Conservation (phyloP, 2,888 invertebrate genomes). For the Noctua pronuba region DNA sequence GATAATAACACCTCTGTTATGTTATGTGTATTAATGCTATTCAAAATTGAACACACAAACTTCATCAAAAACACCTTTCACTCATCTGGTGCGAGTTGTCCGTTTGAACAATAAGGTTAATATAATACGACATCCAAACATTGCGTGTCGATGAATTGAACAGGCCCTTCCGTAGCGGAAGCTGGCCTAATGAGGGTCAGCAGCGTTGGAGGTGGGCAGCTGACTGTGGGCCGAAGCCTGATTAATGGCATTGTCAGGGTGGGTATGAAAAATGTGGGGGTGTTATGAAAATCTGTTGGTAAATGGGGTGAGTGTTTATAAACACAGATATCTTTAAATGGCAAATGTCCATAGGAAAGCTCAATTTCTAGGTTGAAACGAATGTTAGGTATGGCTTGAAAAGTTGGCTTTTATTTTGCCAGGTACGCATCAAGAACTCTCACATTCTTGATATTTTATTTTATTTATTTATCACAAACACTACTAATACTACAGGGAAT, state of each 20-base stretch:
- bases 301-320: not conserved
- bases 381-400: not conserved
- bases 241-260: constrained; percentile 35
- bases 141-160: constrained; percentile 44
- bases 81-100: not conserved
- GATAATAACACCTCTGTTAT: not conserved
- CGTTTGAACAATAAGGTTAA: constrained; percentile 48
- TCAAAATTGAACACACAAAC: not conserved
- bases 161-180: constrained; percentile 59
- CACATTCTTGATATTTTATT: not conserved
- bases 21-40: not conserved
- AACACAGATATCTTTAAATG: not conserved
- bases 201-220: constrained; percentile 33
- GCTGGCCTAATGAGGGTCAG: constrained; percentile 65
- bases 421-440: not conserved
- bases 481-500: too few species aligned
- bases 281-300: not conserved
- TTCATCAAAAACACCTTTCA: not conserved
- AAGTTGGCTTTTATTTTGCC: not conserved
- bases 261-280: not conserved
- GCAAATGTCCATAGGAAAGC: not conserved
- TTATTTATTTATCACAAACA: too few species aligned
- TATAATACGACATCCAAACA: constrained; percentile 59
- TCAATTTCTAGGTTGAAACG: not conserved
- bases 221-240: constrained; percentile 35